phyloP scores from a whole-genome alignment of 2,888 invertebrate genomes.

The Linyphia triangularis region DNA sequence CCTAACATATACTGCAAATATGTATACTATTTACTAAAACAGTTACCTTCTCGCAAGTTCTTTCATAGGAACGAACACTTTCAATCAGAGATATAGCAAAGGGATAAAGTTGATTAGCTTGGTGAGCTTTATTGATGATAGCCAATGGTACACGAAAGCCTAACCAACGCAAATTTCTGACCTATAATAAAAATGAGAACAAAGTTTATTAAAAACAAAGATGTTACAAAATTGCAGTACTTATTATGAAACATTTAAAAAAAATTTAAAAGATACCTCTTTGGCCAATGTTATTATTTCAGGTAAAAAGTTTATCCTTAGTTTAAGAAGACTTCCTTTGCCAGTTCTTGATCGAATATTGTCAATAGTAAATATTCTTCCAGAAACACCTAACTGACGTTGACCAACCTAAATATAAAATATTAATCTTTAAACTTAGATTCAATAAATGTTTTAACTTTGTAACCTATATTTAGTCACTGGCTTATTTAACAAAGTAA shows the following conservation, averaged over 20 bases:
- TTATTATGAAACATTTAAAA: not conserved
- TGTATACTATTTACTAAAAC: not conserved
- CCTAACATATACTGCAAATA: not conserved
- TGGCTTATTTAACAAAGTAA: no score
- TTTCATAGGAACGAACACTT: conserved; percentile 97
- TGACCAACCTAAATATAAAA: conserved; percentile 85
- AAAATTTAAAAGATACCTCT: conserved; percentile 85
- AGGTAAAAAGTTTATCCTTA: conserved; percentile 95
- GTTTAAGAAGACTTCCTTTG: conserved; percentile 89
- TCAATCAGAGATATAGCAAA: conserved; percentile 99
- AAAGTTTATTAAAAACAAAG: not conserved
- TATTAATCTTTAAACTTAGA: no score
- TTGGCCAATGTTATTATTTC: conserved; percentile 99
- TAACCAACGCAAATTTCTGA: conserved; percentile 95
- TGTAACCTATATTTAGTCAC: no score
- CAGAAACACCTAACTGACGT: conserved; percentile 94
- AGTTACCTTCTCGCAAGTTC: conserved; percentile 95
- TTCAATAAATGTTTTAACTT: no score
- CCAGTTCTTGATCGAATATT: conserved; percentile 84
- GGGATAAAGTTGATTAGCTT: conserved; percentile 98
- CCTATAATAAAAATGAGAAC: conserved; percentile 79
- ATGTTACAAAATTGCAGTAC: not conserved
- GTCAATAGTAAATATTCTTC: conserved; percentile 96
- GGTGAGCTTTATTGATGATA: conserved; percentile 99
- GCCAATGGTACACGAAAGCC: conserved; percentile 98